Base-by-base conservation (phyloP, 1,140 invertebrate genomes). In the Rhynchophorus ferrugineus region DNA sequence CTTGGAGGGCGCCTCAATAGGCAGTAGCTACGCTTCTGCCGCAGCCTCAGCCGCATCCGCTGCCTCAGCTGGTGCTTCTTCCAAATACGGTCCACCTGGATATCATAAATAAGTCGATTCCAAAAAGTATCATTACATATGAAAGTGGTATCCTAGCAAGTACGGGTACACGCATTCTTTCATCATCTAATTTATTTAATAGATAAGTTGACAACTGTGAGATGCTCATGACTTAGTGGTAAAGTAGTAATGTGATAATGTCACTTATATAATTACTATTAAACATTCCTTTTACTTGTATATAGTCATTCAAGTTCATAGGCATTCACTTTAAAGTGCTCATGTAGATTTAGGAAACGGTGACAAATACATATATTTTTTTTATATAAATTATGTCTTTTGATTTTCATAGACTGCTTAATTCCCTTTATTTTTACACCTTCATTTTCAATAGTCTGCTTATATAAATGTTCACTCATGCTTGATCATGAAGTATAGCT, bases 11-110 rank as follows among this genome's bases (percentile, higher is more conserved):
- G n/a, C n/a, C n/a, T n/a, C n/a, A n/a, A n/a, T n/a, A n/a, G n/a
- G n/a, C 11, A 11, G 24, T 29, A 11, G 24, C 11, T 29, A 6
- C 24, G 24, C 24, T 29, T 29, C 24, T 5, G 24, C 24, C 5
- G 24, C 5, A 6, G 24, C 35, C 16, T 29, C 24, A 11, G 24
- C 24, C 5, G 24, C 5, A 6, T 5, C 35, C 16, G 39, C 38
- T n/a, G 42, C 48, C 14, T 42, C 48, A 14, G 21, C 38, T 6
- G 48, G 48, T 29, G 39, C 37, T 14, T 50, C 48, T 1, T 0
- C 38, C 38, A 50, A 50, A 43, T 50, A 50, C 24, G 48, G 48
- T 14, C 48, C 48, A 34, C 48, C 48, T 13, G 48, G 48, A 13
- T 50, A 50, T 39, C 48, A 50, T 9, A 41, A 50, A 17, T 50